Evolutionary conservation across 2,888 invertebrate genomes (phyloP).

Genomic region (Torymus texanus): DNA sequence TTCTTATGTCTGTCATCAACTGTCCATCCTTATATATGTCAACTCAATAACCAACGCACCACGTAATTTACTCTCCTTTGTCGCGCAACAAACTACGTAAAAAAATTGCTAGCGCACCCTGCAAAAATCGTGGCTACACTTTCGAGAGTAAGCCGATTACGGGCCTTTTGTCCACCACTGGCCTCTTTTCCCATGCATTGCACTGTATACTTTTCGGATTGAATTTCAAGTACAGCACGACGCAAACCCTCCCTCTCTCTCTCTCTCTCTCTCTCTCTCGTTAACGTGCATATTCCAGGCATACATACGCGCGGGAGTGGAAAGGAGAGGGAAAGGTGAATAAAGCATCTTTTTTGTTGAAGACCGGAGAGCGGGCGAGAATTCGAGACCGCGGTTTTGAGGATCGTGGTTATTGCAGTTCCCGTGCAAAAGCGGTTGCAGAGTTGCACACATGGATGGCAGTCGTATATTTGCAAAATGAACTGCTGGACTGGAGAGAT

Average conservation of each 20-base stretch:
- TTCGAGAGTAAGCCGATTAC: conserved; percentile 38
- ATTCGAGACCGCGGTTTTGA: conserved; percentile 12
- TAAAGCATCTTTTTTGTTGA: conserved; percentile 38
- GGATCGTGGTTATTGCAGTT: conserved; percentile 19
- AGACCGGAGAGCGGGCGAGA: conserved; percentile 22
- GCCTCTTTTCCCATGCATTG: neutral
- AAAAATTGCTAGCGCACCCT: conserved; percentile 1
- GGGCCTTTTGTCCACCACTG: conserved; percentile 4
- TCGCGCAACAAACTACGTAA: neutral
- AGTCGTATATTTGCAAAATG: no score
- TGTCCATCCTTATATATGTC: no score
- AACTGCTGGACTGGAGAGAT: no score
- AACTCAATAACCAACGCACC: no score
- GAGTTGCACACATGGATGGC: no score
- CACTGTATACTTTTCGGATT: conserved; percentile 34
- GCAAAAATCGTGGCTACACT: neutral
- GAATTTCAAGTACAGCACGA: conserved; percentile 19
- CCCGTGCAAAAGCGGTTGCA: neutral
- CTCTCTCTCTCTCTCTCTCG: neutral
- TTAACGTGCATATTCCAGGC: no score
- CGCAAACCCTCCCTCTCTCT: neutral
- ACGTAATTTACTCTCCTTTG: neutral
- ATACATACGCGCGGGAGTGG: no score
- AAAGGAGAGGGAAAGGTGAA: conserved; percentile 1
- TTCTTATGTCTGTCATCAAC: no score